phyloP scores from a whole-genome alignment of 2,888 invertebrate species.

The Caenorhabditis macrosperma region DNA sequence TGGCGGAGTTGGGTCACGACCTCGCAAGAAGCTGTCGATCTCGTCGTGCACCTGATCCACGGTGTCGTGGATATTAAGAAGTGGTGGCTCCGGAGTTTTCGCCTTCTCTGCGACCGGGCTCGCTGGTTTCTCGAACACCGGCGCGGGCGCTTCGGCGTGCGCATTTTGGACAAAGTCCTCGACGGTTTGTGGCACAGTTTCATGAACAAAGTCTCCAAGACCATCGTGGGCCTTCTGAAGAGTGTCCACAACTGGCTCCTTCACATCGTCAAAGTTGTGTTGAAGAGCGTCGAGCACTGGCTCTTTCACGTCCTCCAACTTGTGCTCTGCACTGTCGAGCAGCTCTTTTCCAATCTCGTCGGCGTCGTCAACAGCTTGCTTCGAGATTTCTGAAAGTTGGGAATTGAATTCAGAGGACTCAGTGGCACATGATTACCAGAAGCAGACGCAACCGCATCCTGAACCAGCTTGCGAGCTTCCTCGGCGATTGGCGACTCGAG shows the following conservation, averaged over 20 bases:
- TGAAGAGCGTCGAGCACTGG: conserved; percentile 36
- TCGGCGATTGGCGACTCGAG: conserved; percentile 59
- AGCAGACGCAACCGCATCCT: conserved; percentile 56
- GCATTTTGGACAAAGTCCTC: conserved; percentile 29
- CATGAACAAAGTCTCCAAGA: conserved; percentile 49
- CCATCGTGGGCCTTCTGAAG: conserved; percentile 51
- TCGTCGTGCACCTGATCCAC: conserved; percentile 59
- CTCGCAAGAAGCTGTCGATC: conserved; percentile 47
- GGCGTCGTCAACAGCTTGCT: conserved; percentile 27
- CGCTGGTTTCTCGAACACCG: conserved; percentile 18
- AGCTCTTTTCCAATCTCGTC: conserved; percentile 50
- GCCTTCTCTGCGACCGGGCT: conserved; percentile 30
- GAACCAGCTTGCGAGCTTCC: conserved; percentile 54
- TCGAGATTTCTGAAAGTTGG: conserved; percentile 7
- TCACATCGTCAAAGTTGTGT: conserved; percentile 21
- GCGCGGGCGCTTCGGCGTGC: not conserved
- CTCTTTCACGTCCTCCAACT: conserved; percentile 22
- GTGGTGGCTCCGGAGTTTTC: conserved; percentile 27
- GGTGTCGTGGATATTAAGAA: conserved; percentile 28
- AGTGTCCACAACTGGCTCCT: conserved; percentile 31
- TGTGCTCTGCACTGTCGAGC: conserved; percentile 26
- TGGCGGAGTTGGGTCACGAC: conserved; percentile 52
- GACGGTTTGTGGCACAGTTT: conserved; percentile 43
- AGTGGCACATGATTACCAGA: not conserved
- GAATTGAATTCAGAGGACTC: not conserved